Evolutionary conservation across 2,797 vertebrate species (phyloP).

Genomic region (Artibeus lituratus): DNA sequence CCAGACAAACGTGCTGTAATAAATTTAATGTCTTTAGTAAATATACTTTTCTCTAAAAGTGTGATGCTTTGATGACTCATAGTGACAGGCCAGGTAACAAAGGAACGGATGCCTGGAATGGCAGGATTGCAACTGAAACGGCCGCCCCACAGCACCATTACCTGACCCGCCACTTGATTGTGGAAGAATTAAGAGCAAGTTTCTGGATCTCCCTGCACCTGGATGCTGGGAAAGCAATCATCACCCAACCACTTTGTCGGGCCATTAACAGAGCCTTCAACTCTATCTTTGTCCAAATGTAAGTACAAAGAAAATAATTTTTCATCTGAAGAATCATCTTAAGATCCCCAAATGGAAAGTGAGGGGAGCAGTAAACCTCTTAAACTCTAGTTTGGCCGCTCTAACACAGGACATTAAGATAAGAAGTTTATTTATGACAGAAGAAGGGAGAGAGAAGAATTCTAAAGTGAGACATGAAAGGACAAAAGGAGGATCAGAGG

Average conservation of each 20-base stretch:
- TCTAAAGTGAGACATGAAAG: background rate
- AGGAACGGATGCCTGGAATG: constrained; percentile 37
- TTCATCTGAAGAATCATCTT: constrained; percentile 57
- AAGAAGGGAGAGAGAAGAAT: constrained; percentile 37
- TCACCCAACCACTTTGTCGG: constrained; percentile 44
- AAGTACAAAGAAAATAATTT: constrained; percentile 67
- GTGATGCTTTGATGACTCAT: constrained; percentile 54
- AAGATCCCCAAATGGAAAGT: constrained; percentile 69
- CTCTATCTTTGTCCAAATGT: constrained; percentile 58
- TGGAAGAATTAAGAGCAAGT: constrained; percentile 7
- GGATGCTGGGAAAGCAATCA: constrained; percentile 53
- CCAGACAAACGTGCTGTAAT: constrained; percentile 60
- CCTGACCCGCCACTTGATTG: background rate
- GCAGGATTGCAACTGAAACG: background rate
- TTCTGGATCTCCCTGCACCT: background rate
- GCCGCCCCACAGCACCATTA: background rate
- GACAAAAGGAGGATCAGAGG: background rate
- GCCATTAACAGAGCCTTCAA: constrained; percentile 49
- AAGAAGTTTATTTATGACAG: constrained; percentile 61
- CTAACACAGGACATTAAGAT: constrained; percentile 52
- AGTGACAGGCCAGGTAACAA: constrained; percentile 36
- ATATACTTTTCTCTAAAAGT: constrained; percentile 31
- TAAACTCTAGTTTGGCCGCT: constrained; percentile 44
- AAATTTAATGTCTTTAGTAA: constrained; percentile 65
- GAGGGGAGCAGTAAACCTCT: constrained; percentile 53